Conservation (phyloP, 2,888 invertebrate species). For the Eupsilia transversa region DNA sequence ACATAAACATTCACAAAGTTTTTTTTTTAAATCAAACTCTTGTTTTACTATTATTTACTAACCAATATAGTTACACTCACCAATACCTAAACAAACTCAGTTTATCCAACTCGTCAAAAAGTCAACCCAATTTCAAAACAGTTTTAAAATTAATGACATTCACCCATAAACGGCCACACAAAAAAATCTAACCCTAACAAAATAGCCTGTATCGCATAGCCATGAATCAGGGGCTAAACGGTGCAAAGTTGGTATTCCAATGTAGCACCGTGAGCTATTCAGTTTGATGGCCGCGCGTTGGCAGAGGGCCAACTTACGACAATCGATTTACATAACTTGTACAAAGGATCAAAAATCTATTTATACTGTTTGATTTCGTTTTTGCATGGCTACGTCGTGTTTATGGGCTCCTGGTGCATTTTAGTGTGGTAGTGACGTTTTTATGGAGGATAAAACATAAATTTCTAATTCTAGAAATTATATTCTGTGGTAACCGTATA, state of each 20-base stretch:
- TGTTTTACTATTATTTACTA: not conserved
- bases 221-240: conserved; percentile 64
- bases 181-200: conserved; percentile 60
- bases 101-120: conserved; percentile 22
- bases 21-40: not conserved
- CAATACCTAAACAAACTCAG: not conserved
- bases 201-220: conserved; percentile 57
- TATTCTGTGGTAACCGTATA: not conserved
- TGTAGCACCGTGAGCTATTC: conserved; percentile 72
- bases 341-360: conserved; percentile 68
- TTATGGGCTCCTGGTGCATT: conserved; percentile 40
- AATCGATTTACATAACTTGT: conserved; percentile 76
- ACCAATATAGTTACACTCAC: not conserved
- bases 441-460: conserved; percentile 4
- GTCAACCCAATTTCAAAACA: conserved; percentile 24
- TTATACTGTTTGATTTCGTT: conserved; percentile 59
- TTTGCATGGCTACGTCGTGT: conserved; percentile 38
- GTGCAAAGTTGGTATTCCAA: conserved; percentile 69
- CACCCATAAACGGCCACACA: conserved; percentile 33
- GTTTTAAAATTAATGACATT: conserved; percentile 45
- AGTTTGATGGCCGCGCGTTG: conserved; percentile 78
- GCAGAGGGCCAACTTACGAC: conserved; percentile 74
- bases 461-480: not conserved
- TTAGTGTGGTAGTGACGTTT: conserved; percentile 4
- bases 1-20: not conserved